These are phyloP conservation scores for Rambutsinella grinnellia DNA, from an alignment of 2,888 invertebrate genomes.

Conservation along the genomic window DNA sequence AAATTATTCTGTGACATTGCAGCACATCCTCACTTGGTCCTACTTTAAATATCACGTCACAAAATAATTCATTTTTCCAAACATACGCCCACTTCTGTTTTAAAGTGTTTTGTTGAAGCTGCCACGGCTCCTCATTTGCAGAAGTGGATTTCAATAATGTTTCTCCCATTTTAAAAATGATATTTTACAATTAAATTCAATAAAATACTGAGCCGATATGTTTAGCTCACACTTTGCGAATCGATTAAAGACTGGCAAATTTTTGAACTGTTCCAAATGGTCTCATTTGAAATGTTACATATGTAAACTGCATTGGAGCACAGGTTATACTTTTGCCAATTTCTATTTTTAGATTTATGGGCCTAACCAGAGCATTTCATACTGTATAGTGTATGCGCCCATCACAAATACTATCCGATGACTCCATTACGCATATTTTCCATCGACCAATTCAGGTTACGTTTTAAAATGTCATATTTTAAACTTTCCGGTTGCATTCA, in stretches of 20 bases:
- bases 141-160: slow-evolving; percentile 26
- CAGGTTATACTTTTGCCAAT: slow-evolving; percentile 12
- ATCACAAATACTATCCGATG: no score
- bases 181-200: not conserved
- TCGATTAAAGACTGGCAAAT: no score
- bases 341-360: slow-evolving; percentile 26
- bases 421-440: no score
- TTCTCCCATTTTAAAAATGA: slow-evolving; percentile 54
- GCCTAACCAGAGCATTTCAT: no score
- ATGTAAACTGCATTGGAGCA: no score
- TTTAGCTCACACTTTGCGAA: no score
- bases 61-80: slow-evolving; percentile 55
- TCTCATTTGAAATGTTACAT: no score
- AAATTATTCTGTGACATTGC: slow-evolving; percentile 54
- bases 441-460: no score
- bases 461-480: no score
- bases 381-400: no score
- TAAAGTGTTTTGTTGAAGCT: slow-evolving; percentile 37
- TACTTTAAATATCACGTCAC: slow-evolving; percentile 55
- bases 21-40: slow-evolving; percentile 43
- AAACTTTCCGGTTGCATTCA: no score
- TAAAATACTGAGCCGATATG: not conserved
- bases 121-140: slow-evolving; percentile 56
- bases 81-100: slow-evolving; percentile 58
- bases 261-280: no score